Evolutionary conservation across 2,113 vertebrate species (phyloP), one percentile per base, ranked within the genome.

Genomic region (Callopanchax toddi): DNA sequence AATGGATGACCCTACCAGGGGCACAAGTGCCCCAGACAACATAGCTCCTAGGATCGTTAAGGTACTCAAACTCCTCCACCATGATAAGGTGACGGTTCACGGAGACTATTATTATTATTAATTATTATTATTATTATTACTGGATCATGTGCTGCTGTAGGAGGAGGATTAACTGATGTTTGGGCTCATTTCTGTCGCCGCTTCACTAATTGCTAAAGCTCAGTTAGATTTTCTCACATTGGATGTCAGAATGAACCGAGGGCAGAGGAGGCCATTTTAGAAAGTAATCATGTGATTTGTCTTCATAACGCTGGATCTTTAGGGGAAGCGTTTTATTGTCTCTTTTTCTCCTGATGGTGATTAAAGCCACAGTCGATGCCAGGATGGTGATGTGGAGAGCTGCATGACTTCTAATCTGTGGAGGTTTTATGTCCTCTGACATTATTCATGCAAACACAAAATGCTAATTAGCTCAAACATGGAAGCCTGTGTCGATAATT

Each of bases 381-480:
- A 44, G 60, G 16, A 50, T 11, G 8, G 60, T 34, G 13, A 61
- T 43, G 40, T 17, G 20, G 50, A 70, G 64, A 73, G 54, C 58
- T 46, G 66, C 48, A 9, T 32, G 68, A 61, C 65, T 66, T 62
- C 46, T 59, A 64, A 43, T 70, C 79, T 71, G 45, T 46, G 59
- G 59, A 71, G 67, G 36, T 71, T 68, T 54, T 48, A 20, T 68
- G 43, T 59, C 59, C 40, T 55, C 37, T 21, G 73, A 74, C 57
- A 56, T 54, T 54, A 25, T 25, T 45, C 65, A 61, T 42, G 59
- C 54, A 74, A 67, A 85, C 65, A 71, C 32, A 16, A 79, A 70
- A 74, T 66, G 48, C 51, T 77, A 74, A 85, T 79, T 79, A 79
- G 53, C 70, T 66, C 46, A 46, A 56, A 74, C 54, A 48, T 40